phyloP scores from a whole-genome alignment of 2,888 invertebrate genomes.

The Nymphalis c-album region DNA sequence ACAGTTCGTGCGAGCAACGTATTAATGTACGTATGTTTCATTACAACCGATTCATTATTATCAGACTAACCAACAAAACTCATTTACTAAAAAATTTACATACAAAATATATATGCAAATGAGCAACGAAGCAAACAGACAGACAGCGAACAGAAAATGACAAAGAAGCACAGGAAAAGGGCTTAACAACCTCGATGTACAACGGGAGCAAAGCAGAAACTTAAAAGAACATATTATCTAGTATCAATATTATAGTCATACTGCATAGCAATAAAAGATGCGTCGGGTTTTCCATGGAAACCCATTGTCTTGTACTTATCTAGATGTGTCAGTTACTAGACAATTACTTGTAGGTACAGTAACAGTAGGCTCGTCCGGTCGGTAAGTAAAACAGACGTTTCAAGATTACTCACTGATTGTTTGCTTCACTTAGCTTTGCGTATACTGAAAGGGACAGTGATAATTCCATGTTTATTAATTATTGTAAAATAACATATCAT shows the following conservation, averaged over 20 bases:
- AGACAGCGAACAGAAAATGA: no score
- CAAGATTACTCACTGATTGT: background rate
- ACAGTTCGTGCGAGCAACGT: no score
- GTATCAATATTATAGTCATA: background rate
- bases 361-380: conserved; percentile 22
- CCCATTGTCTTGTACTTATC: conserved; percentile 32
- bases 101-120: no score
- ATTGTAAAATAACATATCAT: no score
- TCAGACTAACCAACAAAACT: no score
- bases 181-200: background rate
- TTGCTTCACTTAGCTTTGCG: no score
- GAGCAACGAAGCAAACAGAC: no score
- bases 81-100: no score
- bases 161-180: background rate
- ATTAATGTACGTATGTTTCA: no score
- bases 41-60: no score
- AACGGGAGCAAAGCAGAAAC: background rate
- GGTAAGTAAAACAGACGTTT: conserved; percentile 14
- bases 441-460: no score
- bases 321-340: conserved; percentile 31
- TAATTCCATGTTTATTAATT: no score
- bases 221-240: background rate
- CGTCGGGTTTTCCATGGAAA: conserved; percentile 26
- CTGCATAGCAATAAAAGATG: background rate
- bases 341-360: conserved; percentile 2